Percentiles rank a stretch among this genome's conserved stretches.
phyloP scores from a whole-genome alignment of 2,888 invertebrate genomes.

The Ceramica pisi region DNA sequence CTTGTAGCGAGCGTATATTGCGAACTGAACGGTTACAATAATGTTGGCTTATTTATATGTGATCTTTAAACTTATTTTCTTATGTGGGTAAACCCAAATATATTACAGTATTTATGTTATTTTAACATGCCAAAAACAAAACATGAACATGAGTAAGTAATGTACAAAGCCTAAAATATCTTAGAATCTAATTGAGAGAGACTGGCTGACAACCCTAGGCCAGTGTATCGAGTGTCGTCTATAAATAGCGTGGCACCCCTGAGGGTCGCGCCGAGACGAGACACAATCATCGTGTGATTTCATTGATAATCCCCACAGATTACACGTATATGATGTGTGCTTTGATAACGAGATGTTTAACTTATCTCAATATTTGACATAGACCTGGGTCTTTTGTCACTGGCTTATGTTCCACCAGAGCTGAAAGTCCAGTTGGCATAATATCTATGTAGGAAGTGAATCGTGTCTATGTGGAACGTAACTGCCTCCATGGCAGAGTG shows the following conservation, averaged over 20 bases:
- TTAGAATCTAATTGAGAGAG: background rate
- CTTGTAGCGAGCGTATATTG: no score
- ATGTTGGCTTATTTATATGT: no score
- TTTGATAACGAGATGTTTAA: conserved; percentile 16
- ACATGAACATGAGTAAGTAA: background rate
- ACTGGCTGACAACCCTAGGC: background rate
- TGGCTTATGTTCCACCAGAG: background rate
- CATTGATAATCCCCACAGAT: conserved; percentile 37
- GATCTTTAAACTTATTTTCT: no score
- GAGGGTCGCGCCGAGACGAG: background rate
- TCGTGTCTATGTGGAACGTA: no score
- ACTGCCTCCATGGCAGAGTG: no score
- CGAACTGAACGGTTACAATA: no score
- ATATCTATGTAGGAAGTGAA: background rate
- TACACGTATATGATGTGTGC: conserved; percentile 8
- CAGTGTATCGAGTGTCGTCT: conserved; percentile 10
- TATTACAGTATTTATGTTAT: no score
- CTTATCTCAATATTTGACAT: conserved; percentile 27
- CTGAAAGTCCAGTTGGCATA: background rate
- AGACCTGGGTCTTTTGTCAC: background rate
- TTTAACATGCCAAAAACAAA: no score
- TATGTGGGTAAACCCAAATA: no score
- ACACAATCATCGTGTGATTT: conserved; percentile 18
- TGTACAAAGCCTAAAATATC: background rate
- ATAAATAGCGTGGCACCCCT: conserved; percentile 20